Evolutionary conservation across 1,140 invertebrate genomes (phyloP).

Genomic region (Euwallacea fornicatus): DNA sequence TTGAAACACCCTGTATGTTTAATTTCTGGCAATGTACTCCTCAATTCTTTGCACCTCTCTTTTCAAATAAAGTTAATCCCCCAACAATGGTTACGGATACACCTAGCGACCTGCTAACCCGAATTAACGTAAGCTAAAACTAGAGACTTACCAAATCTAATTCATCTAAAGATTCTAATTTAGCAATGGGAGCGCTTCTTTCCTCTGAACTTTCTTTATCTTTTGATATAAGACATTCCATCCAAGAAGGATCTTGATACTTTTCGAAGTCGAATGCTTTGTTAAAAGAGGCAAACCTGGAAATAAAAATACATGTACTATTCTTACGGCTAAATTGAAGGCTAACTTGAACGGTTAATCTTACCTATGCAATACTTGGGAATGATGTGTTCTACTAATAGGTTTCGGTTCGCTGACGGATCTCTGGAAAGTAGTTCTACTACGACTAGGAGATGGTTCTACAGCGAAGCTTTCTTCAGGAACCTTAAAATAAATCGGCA

Average conservation of each 20-base stretch:
- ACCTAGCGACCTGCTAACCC: not conserved
- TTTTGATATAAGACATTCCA: conserved; percentile 42
- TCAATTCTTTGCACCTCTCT: too few species aligned
- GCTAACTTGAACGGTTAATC: too few species aligned
- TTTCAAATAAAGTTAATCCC: too few species aligned
- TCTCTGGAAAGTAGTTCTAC: conserved; percentile 50
- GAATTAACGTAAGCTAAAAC: not conserved
- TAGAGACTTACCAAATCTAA: conserved; percentile 57
- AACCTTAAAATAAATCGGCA: conserved; percentile 41
- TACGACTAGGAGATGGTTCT: conserved; percentile 45
- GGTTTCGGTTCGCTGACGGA: conserved; percentile 54
- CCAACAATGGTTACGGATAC: not conserved
- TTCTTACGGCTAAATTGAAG: not conserved
- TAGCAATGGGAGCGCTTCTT: conserved; percentile 62
- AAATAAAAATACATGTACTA: conserved; percentile 5
- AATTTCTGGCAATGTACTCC: too few species aligned
- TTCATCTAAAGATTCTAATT: conserved; percentile 67
- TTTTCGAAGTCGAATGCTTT: conserved; percentile 53
- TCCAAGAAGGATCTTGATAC: conserved; percentile 44
- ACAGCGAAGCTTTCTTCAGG: conserved; percentile 50
- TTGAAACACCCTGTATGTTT: too few species aligned
- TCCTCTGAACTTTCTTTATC: conserved; percentile 47
- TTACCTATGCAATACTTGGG: conserved; percentile 52
- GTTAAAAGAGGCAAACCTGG: conserved; percentile 52
- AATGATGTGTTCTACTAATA: conserved; percentile 49